phyloP scores from a whole-genome alignment of 2,888 invertebrate genomes.

The Parelbella ahira region DNA sequence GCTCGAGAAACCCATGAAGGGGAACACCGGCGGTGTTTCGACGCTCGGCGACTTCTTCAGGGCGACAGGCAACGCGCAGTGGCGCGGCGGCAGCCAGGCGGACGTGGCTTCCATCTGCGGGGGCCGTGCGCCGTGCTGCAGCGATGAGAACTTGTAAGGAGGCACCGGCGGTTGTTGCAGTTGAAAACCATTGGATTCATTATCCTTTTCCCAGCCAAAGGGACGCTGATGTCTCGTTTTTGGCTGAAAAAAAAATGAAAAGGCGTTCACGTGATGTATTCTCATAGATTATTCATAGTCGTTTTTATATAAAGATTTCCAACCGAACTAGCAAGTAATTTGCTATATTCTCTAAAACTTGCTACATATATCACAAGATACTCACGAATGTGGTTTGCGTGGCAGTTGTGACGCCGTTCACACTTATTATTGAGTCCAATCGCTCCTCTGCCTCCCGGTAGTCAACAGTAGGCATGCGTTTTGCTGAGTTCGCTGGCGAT shows the following conservation, averaged over 20 bases:
- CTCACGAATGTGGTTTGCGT: conserved; percentile 91
- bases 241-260: conserved; percentile 80
- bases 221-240: conserved; percentile 88
- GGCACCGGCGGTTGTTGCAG: conserved; percentile 81
- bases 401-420: conserved; percentile 82
- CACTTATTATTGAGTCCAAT: conserved; percentile 67
- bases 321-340: too few relatives aligned
- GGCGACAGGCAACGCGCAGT: conserved; percentile 40
- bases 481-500: conserved; percentile 85
- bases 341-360: too few relatives aligned
- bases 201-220: conserved; percentile 85
- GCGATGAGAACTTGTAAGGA: conserved; percentile 83
- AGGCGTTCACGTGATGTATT: too few relatives aligned
- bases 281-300: too few relatives aligned
- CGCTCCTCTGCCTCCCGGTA: conserved; percentile 62
- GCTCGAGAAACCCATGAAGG: conserved; percentile 74
- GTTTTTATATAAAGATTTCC: too few relatives aligned
- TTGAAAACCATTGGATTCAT: conserved; percentile 57
- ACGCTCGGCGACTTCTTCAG: conserved; percentile 65
- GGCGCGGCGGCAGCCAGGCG: conserved; percentile 70
- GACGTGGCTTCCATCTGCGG: conserved; percentile 50
- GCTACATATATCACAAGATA: too few relatives aligned
- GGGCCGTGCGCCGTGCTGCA: conserved; percentile 82
- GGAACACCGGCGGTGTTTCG: conserved; percentile 67
- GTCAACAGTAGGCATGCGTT: conserved; percentile 72